A percentile compares a stretch with the other conserved stretches of the same genome.
Conservation (phyloP, 2,888 invertebrate genomes). For the Julus scandinavius region DNA sequence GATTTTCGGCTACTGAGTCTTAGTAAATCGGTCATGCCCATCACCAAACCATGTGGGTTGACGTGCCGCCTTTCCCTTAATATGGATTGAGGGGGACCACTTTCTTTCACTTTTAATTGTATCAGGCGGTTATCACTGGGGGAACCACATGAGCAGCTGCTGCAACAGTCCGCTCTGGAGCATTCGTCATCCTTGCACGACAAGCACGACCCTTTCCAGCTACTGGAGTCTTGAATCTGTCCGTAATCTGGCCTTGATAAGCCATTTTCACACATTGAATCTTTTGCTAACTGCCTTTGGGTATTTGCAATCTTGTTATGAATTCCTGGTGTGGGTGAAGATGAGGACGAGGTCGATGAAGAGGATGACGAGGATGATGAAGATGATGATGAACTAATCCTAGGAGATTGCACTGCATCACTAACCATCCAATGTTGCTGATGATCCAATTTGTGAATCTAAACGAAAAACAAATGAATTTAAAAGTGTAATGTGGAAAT, state of each 20-base stretch:
- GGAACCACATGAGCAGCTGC: constrained; percentile 52
- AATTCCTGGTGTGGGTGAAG: constrained; percentile 2
- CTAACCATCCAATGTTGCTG: neutral
- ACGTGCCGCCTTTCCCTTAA: neutral
- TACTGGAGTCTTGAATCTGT: constrained; percentile 36
- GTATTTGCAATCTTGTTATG: neutral
- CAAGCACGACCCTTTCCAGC: constrained; percentile 52
- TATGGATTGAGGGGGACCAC: neutral
- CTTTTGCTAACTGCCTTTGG: neutral
- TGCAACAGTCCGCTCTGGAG: constrained; percentile 52
- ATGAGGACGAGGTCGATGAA: constrained; percentile 48
- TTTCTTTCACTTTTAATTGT: neutral
- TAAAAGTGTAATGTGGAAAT: neutral
- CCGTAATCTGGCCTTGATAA: neutral
- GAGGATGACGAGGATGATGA: constrained; percentile 43
- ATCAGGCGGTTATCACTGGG: neutral
- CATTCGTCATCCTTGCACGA: constrained; percentile 50
- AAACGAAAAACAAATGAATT: neutral
- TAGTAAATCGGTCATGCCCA: constrained; percentile 56
- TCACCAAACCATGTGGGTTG: constrained; percentile 51
- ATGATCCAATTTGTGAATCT: constrained; percentile 41
- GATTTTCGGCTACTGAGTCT: constrained; percentile 51
- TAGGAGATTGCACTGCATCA: neutral
- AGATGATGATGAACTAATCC: neutral
- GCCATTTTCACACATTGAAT: neutral